Conservation (phyloP, 2,888 invertebrate species). For the Ptilodon capucinus region DNA sequence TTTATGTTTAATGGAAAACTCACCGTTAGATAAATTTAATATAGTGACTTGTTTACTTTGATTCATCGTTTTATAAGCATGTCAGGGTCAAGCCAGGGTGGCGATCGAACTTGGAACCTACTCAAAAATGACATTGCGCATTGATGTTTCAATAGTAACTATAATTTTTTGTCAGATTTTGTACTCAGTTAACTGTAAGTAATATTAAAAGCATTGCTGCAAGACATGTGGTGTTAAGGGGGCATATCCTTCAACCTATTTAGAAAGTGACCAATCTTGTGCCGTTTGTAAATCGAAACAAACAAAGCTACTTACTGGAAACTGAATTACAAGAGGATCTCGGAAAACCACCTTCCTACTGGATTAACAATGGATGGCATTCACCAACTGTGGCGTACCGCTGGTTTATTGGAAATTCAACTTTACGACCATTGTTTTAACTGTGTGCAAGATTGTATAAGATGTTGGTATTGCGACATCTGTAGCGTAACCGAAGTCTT, state of each 20-base stretch:
- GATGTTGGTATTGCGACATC: conserved; percentile 22
- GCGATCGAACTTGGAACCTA: too few species aligned
- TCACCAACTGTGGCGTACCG: not conserved
- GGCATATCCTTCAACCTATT: not conserved
- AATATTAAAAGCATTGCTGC: too few species aligned
- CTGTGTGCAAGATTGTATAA: not conserved
- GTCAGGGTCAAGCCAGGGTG: too few species aligned
- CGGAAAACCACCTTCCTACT: conserved; percentile 25
- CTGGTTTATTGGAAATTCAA: not conserved
- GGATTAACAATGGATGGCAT: conserved; percentile 23
- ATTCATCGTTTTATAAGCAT: too few species aligned
- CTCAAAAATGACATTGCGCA: too few species aligned
- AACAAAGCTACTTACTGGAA: conserved; percentile 18
- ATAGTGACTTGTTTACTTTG: too few species aligned
- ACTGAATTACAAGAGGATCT: conserved; percentile 30
- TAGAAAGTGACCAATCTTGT: not conserved
- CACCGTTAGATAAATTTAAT: not conserved
- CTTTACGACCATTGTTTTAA: not conserved
- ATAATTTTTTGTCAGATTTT: too few species aligned
- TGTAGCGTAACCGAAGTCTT: conserved; percentile 44
- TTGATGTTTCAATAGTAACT: too few species aligned
- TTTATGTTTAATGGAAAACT: not conserved
- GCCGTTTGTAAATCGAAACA: conserved; percentile 15
- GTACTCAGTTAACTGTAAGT: too few species aligned
- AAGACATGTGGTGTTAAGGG: too few species aligned